A percentile compares a stretch with the other conserved stretches of the same genome.
Evolutionary conservation across 2,888 invertebrate genomes (phyloP).

Genomic region (Anagyrus pseudococci): DNA sequence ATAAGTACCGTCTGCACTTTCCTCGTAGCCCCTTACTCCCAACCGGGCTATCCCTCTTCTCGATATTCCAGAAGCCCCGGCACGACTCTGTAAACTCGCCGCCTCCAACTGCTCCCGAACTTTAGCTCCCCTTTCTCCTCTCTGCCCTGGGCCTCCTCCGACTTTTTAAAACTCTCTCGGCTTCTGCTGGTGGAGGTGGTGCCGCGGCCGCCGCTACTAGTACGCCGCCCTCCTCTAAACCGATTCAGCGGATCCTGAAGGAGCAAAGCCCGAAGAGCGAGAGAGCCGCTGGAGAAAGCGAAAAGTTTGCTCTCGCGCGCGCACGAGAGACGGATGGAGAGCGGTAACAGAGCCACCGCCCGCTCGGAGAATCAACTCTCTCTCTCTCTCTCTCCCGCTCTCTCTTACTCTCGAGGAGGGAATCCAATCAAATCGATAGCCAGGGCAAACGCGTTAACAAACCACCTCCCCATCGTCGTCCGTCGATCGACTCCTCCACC

Average conservation of each 20-base stretch:
- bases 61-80: slow-evolving; percentile 22
- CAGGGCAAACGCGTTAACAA: slow-evolving; percentile 33
- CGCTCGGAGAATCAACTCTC: too few relatives aligned
- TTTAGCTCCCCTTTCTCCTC: neutral
- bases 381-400: too few relatives aligned
- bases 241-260: too few relatives aligned
- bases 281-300: slow-evolving; percentile 18
- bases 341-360: neutral
- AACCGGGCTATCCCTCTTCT: slow-evolving; percentile 8
- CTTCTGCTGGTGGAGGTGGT: neutral
- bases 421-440: slow-evolving; percentile 36
- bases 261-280: neutral
- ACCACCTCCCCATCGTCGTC: slow-evolving; percentile 1
- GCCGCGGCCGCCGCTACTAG: too few relatives aligned
- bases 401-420: slow-evolving; percentile 15
- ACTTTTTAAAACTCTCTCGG: slow-evolving; percentile 23
- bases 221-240: too few relatives aligned
- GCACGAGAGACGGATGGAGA: neutral
- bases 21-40: neutral
- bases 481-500: neutral
- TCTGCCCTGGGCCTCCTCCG: neutral
- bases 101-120: slow-evolving; percentile 11
- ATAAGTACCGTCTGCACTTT: slow-evolving; percentile 35
- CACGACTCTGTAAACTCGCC: slow-evolving; percentile 26
- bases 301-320: slow-evolving; percentile 15